Base-by-base conservation (phyloP, 2,113 vertebrate species). In the Atrichornis clamosus region DNA sequence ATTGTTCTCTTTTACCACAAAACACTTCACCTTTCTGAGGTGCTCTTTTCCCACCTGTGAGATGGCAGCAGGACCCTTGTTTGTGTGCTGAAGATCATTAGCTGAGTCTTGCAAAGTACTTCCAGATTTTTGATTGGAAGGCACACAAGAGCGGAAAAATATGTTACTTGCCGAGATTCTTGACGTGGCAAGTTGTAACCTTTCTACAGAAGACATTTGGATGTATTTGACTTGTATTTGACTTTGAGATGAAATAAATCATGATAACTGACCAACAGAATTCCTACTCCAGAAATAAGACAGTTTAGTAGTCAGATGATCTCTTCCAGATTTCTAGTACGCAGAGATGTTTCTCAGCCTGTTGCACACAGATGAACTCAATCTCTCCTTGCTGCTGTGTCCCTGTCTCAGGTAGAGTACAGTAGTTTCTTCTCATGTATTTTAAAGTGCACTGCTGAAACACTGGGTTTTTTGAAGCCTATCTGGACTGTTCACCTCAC, bases 111-210 rank as follows among this genome's bases (percentile, higher is more conserved):
- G 87, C 28, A 64, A 94, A 95, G 72, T 81, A 27, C 47, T 94
- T 93, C 90, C 93, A 75, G 85, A 74, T 86, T 93, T 80, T 67
- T 87, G 58, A 90, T 81, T 77, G 47, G 92, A 92, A 96, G 47
- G 75, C 84, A 87, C 58, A 85, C 35, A 42, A 64, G 50, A 91
- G 21, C 84, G 72, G 78, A 83, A 93, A 88, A 84, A 37, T 58
- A 3, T 24, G 41, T 88, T 70, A 68, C 42, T 91, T 93, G 87
- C 78, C 19, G 46, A 52, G 67, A 56, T 83, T 93, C 59, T 56
- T 80, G 94, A 94, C 18, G 63, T 89, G 87, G 84, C 93, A 90
- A 77, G 50, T 9, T 83, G 30, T 52, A 76, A 67, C 78, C 50
- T 65, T 42, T 55, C 47, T 70, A 37, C 70, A 37, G 84, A 80